Evolutionary conservation across 2,113 vertebrate species (phyloP).

Genomic region (Syngnathus typhle): DNA sequence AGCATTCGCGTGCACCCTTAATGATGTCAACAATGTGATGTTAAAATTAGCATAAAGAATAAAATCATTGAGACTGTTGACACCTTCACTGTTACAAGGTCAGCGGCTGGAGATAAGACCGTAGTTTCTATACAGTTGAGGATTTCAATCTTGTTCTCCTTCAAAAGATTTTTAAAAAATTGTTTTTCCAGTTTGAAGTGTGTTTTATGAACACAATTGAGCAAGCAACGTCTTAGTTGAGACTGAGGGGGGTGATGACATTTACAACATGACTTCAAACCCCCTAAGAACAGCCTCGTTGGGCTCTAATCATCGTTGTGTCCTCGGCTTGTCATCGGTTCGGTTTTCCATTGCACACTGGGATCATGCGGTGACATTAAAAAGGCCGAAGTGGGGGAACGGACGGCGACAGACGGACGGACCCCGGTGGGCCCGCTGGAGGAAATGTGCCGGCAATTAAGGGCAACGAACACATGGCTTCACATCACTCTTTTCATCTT

Average conservation of each 20-base stretch:
- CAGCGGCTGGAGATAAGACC: constrained; percentile 10
- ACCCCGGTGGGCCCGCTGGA: neutral
- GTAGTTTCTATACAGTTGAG: neutral
- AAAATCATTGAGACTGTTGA: constrained; percentile 25
- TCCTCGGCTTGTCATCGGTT: constrained; percentile 38
- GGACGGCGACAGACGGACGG: neutral
- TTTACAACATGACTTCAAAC: constrained; percentile 24
- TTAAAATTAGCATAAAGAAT: constrained; percentile 35
- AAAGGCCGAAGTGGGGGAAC: neutral
- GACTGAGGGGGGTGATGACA: constrained; percentile 7
- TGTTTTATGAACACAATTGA: constrained; percentile 36
- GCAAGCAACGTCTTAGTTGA: constrained; percentile 17
- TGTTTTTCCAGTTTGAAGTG: constrained; percentile 36
- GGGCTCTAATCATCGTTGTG: constrained; percentile 20
- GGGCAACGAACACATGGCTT: neutral
- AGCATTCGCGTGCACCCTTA: constrained; percentile 7
- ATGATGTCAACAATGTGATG: constrained; percentile 12
- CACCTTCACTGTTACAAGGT: constrained; percentile 40
- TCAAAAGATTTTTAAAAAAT: constrained; percentile 34
- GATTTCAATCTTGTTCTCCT: neutral
- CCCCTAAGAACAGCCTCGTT: constrained; percentile 46
- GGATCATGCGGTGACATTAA: constrained; percentile 22
- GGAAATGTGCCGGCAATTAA: neutral
- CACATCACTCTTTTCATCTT: neutral
- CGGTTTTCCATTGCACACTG: constrained; percentile 20